These are phyloP conservation scores for Nerophis lumbriciformis DNA, from an alignment of 2,113 vertebrate genomes.

Conservation along the genomic window DNA sequence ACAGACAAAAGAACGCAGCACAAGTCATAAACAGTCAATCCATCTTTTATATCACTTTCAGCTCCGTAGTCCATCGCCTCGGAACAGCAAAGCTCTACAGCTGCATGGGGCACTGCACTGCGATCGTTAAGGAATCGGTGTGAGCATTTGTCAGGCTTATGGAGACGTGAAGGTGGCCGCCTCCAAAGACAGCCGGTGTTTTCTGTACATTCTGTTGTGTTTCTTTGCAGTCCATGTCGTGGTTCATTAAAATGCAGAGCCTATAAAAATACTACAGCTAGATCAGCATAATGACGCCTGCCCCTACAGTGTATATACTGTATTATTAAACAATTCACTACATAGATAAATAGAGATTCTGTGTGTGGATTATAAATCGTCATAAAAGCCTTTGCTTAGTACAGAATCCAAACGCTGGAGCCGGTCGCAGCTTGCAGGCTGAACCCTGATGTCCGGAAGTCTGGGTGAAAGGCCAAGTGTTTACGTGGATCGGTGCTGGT, in stretches of 20 bases:
- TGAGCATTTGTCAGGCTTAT: slow-evolving; percentile 21
- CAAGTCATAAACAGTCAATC: slow-evolving; percentile 49
- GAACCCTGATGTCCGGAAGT: slow-evolving; percentile 50
- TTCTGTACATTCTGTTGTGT: slow-evolving; percentile 67
- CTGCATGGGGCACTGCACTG: slow-evolving; percentile 38
- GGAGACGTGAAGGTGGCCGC: slow-evolving; percentile 33
- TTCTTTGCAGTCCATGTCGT: slow-evolving; percentile 56
- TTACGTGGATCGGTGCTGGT: slow-evolving; percentile 32
- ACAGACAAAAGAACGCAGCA: slow-evolving; percentile 46
- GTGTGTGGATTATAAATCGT: slow-evolving; percentile 72
- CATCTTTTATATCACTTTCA: slow-evolving; percentile 24
- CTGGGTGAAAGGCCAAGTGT: slow-evolving; percentile 53
- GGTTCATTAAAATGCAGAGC: slow-evolving; percentile 73
- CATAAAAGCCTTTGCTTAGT: slow-evolving; percentile 65
- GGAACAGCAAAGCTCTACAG: slow-evolving; percentile 26
- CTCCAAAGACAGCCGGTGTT: slow-evolving; percentile 56
- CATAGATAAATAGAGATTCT: slow-evolving; percentile 79
- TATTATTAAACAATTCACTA: slow-evolving; percentile 65
- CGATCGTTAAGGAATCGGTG: slow-evolving; percentile 44
- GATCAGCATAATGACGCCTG: slow-evolving; percentile 54
- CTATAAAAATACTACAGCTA: slow-evolving; percentile 74
- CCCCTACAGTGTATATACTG: slow-evolving; percentile 22
- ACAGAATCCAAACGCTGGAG: slow-evolving; percentile 53
- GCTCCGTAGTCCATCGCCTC: background rate
- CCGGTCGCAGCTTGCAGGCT: slow-evolving; percentile 33